These are phyloP conservation scores for Adela reaumurella DNA, from an alignment of 2,888 invertebrate genomes.

Conservation along the genomic window DNA sequence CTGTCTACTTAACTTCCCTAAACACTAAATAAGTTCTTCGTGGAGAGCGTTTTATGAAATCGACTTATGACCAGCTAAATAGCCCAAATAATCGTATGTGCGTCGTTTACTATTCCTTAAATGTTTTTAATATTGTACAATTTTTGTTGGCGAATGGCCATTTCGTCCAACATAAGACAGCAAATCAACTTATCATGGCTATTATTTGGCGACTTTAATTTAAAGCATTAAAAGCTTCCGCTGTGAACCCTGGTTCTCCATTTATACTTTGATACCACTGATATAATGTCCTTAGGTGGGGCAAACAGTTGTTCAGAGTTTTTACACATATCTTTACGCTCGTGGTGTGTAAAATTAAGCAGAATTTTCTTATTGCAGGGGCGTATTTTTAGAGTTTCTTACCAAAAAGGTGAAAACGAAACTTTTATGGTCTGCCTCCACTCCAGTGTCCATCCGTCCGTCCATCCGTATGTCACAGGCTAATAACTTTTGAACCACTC, in stretches of 20 bases:
- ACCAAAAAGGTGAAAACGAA: too few species aligned
- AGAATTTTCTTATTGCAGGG: constrained; percentile 8
- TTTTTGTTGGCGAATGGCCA: constrained; percentile 12
- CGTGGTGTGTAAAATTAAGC: constrained; percentile 12
- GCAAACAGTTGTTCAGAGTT: constrained; percentile 11
- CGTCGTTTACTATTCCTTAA: too few species aligned
- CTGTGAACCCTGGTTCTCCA: constrained; percentile 14
- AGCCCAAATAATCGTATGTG: too few species aligned
- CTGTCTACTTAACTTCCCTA: too few species aligned
- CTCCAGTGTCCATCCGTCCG: too few species aligned
- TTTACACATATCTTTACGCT: constrained; percentile 14
- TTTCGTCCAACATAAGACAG: constrained; percentile 12
- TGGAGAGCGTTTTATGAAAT: too few species aligned
- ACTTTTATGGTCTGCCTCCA: too few species aligned
- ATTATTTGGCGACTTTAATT: constrained; percentile 3
- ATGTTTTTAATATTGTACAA: constrained; percentile 7
- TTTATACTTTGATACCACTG: constrained; percentile 13
- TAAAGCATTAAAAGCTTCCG: constrained; percentile 9
- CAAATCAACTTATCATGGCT: constrained; percentile 5
- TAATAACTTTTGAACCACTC: too few species aligned
- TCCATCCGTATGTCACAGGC: too few species aligned
- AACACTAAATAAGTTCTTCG: too few species aligned
- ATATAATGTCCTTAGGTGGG: constrained; percentile 13
- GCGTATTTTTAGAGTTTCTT: too few species aligned
- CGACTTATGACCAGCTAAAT: too few species aligned